These are phyloP conservation scores for Drosophila asahinai DNA, from an alignment of 1,140 invertebrate genomes.

Conservation along the genomic window DNA sequence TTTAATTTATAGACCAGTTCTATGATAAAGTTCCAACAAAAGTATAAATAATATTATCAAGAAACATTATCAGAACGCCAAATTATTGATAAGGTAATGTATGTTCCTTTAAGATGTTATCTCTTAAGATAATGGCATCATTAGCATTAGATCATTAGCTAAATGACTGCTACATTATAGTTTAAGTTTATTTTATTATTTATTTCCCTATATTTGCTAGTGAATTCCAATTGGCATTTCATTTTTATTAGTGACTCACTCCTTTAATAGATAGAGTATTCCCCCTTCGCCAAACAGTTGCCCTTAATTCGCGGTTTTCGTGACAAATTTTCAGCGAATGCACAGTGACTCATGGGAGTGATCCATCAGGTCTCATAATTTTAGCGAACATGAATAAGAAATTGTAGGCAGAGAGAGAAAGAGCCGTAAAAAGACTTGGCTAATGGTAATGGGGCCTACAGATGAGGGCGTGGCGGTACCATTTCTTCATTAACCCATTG, in stretches of 20 bases:
- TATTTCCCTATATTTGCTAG: background rate
- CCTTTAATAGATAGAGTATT: constrained; percentile 12
- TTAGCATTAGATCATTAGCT: no score
- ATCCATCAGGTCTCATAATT: constrained; percentile 40
- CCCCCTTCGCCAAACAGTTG: constrained; percentile 2
- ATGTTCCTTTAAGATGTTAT: no score
- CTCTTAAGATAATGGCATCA: no score
- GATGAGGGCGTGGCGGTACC: constrained; percentile 31
- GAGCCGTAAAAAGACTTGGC: constrained; percentile 16
- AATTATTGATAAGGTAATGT: no score
- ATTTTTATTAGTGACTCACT: constrained; percentile 21
- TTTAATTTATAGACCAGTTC: no score
- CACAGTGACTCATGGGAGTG: constrained; percentile 16
- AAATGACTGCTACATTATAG: no score
- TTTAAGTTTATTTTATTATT: no score
- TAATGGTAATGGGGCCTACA: constrained; percentile 29
- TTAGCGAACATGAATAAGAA: constrained; percentile 15
- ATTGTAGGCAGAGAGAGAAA: constrained; percentile 8
- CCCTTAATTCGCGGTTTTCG: constrained; percentile 22
- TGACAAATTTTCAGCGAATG: constrained; percentile 39
- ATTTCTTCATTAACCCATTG: constrained; percentile 51
- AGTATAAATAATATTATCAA: background rate
- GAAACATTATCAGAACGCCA: no score
- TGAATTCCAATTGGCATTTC: background rate
- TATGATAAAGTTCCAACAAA: background rate